Conservation (phyloP, 2,797 vertebrate species). For the Oreochromis grahami region DNA sequence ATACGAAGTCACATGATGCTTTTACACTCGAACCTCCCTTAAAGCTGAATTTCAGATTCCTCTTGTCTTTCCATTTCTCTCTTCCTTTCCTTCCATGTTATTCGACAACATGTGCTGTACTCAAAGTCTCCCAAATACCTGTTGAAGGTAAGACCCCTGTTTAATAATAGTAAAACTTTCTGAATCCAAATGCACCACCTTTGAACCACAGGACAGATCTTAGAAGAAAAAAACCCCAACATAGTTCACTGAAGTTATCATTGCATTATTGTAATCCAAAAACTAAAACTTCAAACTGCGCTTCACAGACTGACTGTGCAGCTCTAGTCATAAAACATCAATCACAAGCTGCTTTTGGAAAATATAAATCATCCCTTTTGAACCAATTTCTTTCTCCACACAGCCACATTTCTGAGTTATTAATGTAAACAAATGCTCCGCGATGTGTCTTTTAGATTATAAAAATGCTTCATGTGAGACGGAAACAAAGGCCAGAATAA, state of each 20-base stretch:
- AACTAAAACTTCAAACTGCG: not conserved
- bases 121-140: slow-evolving; percentile 83
- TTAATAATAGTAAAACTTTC: not conserved
- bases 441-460: slow-evolving; percentile 18
- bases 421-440: slow-evolving; percentile 37
- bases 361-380: slow-evolving; percentile 45
- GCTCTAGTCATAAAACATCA: slow-evolving; percentile 6
- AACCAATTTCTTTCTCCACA: slow-evolving; percentile 2
- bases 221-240: rapidly evolving
- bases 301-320: slow-evolving; percentile 13
- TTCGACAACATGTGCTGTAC: slow-evolving; percentile 56
- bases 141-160: slow-evolving; percentile 79
- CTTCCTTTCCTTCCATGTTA: slow-evolving; percentile 60
- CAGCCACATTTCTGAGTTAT: not conserved
- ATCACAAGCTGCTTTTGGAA: slow-evolving; percentile 26
- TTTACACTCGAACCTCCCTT: not conserved
- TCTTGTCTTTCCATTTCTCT: slow-evolving; percentile 54
- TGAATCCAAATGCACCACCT: not conserved
- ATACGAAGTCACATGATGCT: not conserved
- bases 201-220: not conserved
- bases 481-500: slow-evolving; percentile 1
- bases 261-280: not conserved
- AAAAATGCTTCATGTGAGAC: slow-evolving; percentile 2
- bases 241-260: not conserved
- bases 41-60: slow-evolving; percentile 28